Conservation (phyloP, 2,113 vertebrate genomes). For the Indri indri region DNA sequence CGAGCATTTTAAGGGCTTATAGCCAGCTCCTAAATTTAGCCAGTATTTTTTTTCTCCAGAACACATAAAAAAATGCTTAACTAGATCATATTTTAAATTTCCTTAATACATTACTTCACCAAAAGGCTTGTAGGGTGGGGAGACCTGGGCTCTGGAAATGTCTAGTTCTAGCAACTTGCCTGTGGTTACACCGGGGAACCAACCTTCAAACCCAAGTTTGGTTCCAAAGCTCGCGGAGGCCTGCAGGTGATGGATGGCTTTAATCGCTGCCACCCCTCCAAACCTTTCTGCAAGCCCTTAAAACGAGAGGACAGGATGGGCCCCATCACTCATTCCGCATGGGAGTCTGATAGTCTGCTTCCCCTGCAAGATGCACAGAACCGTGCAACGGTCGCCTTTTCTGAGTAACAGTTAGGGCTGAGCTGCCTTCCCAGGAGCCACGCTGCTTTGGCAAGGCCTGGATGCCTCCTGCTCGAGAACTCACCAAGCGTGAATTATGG, state of each 20-base stretch:
- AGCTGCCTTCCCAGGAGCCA: neutral
- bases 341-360: neutral
- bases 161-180: conserved; percentile 26
- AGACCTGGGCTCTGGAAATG: neutral
- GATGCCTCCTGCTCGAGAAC: neutral
- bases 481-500: conserved; percentile 24
- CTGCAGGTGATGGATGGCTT: neutral
- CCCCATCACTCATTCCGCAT: neutral
- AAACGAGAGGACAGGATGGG: neutral
- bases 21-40: conserved; percentile 16
- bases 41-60: neutral
- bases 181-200: neutral
- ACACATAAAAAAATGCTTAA: conserved; percentile 29
- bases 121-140: neutral
- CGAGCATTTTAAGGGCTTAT: neutral
- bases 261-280: neutral
- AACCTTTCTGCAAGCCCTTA: neutral
- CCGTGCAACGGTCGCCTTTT: neutral
- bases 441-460: neutral
- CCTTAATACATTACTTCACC: neutral
- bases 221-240: neutral
- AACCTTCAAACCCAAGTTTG: neutral
- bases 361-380: neutral
- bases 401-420: neutral
- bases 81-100: neutral